These are phyloP conservation scores for Andrena dorsata DNA, from an alignment of 2,888 invertebrate species.

Conservation along the genomic window DNA sequence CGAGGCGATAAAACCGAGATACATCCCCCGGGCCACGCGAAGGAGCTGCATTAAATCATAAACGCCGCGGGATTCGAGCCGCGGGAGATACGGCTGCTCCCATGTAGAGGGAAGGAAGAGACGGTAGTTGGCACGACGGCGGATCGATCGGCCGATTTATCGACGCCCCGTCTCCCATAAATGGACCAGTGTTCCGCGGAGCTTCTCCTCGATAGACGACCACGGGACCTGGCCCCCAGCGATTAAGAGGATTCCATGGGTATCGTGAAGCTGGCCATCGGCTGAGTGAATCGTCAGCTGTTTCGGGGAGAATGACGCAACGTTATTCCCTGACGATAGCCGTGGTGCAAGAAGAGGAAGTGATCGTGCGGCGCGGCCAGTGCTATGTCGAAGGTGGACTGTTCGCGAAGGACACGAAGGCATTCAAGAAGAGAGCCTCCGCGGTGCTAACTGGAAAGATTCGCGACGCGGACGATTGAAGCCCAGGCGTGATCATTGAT, in stretches of 20 bases:
- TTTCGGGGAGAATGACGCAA: slow-evolving; percentile 36
- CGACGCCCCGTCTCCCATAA: not conserved
- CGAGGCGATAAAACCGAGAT: slow-evolving; percentile 59
- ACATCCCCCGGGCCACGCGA: slow-evolving; percentile 53
- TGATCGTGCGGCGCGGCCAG: slow-evolving; percentile 19
- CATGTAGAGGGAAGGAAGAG: slow-evolving; percentile 32
- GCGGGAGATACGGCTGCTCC: slow-evolving; percentile 67
- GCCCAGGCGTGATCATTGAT: slow-evolving; percentile 47
- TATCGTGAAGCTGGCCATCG: slow-evolving; percentile 4
- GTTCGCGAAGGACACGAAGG: slow-evolving; percentile 13
- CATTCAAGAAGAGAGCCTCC: slow-evolving; percentile 18
- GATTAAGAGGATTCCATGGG: not conserved
- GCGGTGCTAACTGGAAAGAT: slow-evolving; percentile 26
- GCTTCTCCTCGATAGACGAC: slow-evolving; percentile 1
- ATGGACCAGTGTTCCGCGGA: not conserved
- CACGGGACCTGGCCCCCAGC: not conserved
- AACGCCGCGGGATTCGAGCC: slow-evolving; percentile 72
- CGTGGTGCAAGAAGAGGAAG: slow-evolving; percentile 31
- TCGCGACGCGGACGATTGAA: slow-evolving; percentile 40
- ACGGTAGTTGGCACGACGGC: slow-evolving; percentile 30
- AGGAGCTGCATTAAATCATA: slow-evolving; percentile 74
- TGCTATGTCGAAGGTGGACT: slow-evolving; percentile 30
- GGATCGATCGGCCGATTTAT: slow-evolving; percentile 68
- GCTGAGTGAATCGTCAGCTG: slow-evolving; percentile 13
- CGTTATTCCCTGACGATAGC: not conserved